These are phyloP conservation scores for Chesias legatella DNA, from an alignment of 2,888 invertebrate species.

Conservation along the genomic window DNA sequence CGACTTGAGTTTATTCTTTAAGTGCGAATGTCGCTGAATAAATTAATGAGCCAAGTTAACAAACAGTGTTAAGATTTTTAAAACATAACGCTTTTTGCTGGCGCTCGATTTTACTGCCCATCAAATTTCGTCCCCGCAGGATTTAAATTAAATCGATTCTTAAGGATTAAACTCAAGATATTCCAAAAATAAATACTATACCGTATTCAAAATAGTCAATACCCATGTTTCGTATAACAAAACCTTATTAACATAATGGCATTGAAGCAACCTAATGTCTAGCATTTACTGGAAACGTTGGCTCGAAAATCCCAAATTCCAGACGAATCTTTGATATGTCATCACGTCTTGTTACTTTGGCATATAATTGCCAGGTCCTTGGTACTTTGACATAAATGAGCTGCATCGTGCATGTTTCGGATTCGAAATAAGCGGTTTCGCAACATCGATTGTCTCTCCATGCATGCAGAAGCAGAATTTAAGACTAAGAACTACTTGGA, in stretches of 20 bases:
- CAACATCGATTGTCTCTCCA: constrained; percentile 23
- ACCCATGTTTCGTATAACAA: constrained; percentile 1
- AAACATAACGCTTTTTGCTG: no score
- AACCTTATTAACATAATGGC: not conserved
- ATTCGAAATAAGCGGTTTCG: constrained; percentile 24
- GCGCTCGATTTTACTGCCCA: no score
- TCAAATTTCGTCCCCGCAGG: no score
- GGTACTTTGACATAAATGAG: constrained; percentile 47
- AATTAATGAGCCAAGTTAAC: no score
- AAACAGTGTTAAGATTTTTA: no score
- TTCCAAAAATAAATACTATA: no score
- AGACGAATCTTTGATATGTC: constrained; percentile 30
- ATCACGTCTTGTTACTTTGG: constrained; percentile 26
- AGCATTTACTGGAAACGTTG: not conserved
- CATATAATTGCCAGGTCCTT: constrained; percentile 36
- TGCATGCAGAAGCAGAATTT: constrained; percentile 15
- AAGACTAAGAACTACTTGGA: constrained; percentile 8
- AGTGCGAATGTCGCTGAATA: no score
- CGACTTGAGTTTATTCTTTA: no score
- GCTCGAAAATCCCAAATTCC: constrained; percentile 1
- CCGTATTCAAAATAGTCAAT: no score
- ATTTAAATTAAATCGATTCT: no score
- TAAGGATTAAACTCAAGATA: no score
- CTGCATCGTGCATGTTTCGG: constrained; percentile 48
- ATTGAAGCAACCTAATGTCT: constrained; percentile 2